Evolutionary conservation across 2,113 vertebrate genomes (phyloP), one percentile per base, ranked within the genome.

Genomic region (Leucosticte australis): DNA sequence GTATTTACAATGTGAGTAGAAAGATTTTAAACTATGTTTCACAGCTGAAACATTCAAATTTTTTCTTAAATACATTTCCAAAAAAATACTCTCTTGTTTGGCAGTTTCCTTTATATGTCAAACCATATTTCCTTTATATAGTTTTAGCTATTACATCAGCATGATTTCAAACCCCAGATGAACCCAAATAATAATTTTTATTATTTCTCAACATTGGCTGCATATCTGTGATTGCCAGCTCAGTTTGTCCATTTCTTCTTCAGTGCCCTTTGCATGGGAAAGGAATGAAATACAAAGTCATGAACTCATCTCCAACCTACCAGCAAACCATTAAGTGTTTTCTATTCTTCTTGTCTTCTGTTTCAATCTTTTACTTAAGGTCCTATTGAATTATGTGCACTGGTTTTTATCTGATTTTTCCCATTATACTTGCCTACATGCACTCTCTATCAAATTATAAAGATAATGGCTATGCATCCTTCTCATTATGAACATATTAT

Each of bases 401-500:
- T 37, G 41, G 14, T 89, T 92, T 84, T 90, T 39, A 70, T 94
- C 79, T 67, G 71, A 93, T 93, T 83, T 92, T 50, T 69, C 63
- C 57, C 26, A 52, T 83, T 92, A 52, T 50, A 81, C 55, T 89
- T 90, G 55, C 42, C 64, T 74, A 80, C 24, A 7, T 46, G 50
- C 46, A 77, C 39, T 57, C 39, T 82, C 71, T 42, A 67, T 93
- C 71, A 62, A 84, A 84, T 92, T 75, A 89, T 31, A 35, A 33
- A 60, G 55, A 83, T 91, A 92, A 92, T 53, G 42, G n/a, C 68
- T 76, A 21, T 42, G 68, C 71, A 46, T 53, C 52, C 57, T 70
- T 74, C 94, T 92, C 49, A 41, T 91, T 92, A 87, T 11, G 47
- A 41, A 44, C 26, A 15, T 71, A 46, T 35, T 82, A 44, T 28